phyloP scores from a whole-genome alignment of 2,888 invertebrate genomes.

The Melikaiella ostensackeni region DNA sequence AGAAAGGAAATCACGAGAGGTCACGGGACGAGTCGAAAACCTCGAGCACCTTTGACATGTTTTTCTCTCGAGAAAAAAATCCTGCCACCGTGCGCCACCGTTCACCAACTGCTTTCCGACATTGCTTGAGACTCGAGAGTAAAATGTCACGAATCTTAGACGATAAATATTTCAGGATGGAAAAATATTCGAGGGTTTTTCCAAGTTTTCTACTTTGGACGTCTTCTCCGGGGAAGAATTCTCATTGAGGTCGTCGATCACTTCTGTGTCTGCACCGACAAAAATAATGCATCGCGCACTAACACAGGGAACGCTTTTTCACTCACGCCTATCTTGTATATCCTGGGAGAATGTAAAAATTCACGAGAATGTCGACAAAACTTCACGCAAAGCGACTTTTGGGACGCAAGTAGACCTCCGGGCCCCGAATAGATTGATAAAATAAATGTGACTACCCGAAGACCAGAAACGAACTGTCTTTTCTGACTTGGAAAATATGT shows the following conservation, averaged over 20 bases:
- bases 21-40: background rate
- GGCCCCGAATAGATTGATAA: background rate
- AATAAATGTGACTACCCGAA: background rate
- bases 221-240: background rate
- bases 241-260: constrained; percentile 33
- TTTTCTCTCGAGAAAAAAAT: constrained; percentile 7
- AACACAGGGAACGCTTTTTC: constrained; percentile 29
- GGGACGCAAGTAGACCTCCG: background rate
- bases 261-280: constrained; percentile 23
- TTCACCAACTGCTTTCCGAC: constrained; percentile 25
- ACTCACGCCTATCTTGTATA: constrained; percentile 30
- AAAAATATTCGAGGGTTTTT: background rate
- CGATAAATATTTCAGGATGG: background rate
- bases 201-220: background rate
- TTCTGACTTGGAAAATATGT: constrained; percentile 7
- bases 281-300: constrained; percentile 36
- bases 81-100: constrained; percentile 23
- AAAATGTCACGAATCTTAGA: background rate
- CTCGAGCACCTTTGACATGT: constrained; percentile 10
- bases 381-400: background rate
- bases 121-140: background rate
- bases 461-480: constrained; percentile 1
- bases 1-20: background rate
- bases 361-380: background rate
- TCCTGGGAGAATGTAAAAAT: constrained; percentile 29